Evolutionary conservation across 2,113 vertebrate genomes (phyloP), one percentile per base, ranked within the genome.

Genomic region (Chloropsis hardwickii): DNA sequence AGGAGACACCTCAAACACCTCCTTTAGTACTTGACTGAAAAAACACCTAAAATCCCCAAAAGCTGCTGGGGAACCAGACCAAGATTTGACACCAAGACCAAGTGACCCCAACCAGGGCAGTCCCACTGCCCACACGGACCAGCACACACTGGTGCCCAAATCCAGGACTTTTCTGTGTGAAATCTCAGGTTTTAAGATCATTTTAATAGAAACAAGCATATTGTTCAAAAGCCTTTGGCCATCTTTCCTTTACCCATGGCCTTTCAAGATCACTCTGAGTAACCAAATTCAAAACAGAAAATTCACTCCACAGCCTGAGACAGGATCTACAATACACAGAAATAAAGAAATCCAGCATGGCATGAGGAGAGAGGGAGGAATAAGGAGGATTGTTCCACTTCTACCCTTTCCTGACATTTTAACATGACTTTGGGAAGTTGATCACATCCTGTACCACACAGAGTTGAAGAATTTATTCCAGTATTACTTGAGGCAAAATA

Each of bases 91-190:
- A 50, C 5, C 54, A 37, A 21, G 57, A 57, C 9, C 3, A 51
- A 76, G 20, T 1, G 15, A 39, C 12, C 72, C 15, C 31, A 14
- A 0, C 1, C 4, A 37, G 45, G 7, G 14, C 14, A 18, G 33
- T 2, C 18, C 64, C 66, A 12, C n/a, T 10, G 31, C 4, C 42
- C 40, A 56, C 19, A 13, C 0, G 2, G 3, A 16, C 20, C 42
- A 54, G 37, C 27, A 29, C 5, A 76, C 16, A 12, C 8, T 4
- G 31, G 1, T 3, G 10, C 2, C 67, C 12, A 18, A 20, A 62
- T 0, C 23, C 8, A 23, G 3, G 2, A 5, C 8, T 27, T 42
- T 9, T 5, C 8, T 5, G 44, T 3, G 39, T 31, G 24, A 73
- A 40, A 44, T 35, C 21, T 60, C 48, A 64, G 12, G 12, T 16